phyloP scores from a whole-genome alignment of 2,888 invertebrate species.

The Catocala fraxini region DNA sequence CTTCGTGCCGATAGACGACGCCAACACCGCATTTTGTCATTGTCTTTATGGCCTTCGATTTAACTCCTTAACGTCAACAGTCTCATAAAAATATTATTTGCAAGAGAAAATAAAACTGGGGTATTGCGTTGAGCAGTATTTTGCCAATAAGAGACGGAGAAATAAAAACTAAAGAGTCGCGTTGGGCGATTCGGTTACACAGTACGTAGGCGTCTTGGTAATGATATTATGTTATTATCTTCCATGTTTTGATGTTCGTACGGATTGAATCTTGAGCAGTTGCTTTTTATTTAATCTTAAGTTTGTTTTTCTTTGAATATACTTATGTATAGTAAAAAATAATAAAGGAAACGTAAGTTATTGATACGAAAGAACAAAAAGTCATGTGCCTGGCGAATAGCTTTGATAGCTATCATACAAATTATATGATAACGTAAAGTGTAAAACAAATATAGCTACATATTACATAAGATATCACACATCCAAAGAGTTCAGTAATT shows the following conservation, averaged over 20 bases:
- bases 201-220: constrained; percentile 19
- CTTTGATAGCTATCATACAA: too few species aligned
- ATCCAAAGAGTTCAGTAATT: too few species aligned
- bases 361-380: too few species aligned
- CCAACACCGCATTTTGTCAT: constrained; percentile 37
- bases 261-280: constrained; percentile 21
- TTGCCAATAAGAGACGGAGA: constrained; percentile 22
- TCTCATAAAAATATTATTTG: constrained; percentile 40
- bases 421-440: too few species aligned
- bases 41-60: constrained; percentile 32
- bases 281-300: too few species aligned
- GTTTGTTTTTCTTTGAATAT: too few species aligned
- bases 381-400: too few species aligned
- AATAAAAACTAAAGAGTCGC: constrained; percentile 31
- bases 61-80: constrained; percentile 26
- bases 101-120: constrained; percentile 20
- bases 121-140: constrained; percentile 26
- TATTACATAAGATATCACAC: too few species aligned
- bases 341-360: too few species aligned
- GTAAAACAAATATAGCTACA: too few species aligned
- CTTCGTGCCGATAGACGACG: constrained; percentile 54
- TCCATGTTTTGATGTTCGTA: constrained; percentile 10
- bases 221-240: constrained; percentile 13
- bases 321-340: too few species aligned
- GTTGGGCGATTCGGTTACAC: constrained; percentile 24